Evolutionary conservation across 2,888 invertebrate species (phyloP).

Genomic region (Stenodera caucasica): DNA sequence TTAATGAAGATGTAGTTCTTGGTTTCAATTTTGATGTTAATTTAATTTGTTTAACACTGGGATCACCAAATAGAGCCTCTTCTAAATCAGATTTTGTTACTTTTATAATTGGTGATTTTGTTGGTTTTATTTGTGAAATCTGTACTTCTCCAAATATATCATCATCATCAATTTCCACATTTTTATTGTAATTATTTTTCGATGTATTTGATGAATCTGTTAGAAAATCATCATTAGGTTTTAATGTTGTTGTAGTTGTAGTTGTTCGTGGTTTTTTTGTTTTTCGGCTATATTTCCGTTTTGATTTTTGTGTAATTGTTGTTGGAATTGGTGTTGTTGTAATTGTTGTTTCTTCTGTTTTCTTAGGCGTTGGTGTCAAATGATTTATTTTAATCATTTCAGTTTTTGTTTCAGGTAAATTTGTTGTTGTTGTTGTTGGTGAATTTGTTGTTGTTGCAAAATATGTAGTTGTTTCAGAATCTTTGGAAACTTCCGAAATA

Average conservation of each 20-base stretch:
- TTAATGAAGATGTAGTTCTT: constrained; percentile 16
- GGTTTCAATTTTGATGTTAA: constrained; percentile 20
- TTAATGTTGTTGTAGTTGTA: constrained; percentile 28
- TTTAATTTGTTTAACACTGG: constrained; percentile 19
- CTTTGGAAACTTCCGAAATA: not conserved
- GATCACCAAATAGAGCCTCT: constrained; percentile 36
- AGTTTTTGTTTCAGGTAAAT: constrained; percentile 9
- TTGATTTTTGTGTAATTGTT: constrained; percentile 10
- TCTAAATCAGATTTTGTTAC: constrained; percentile 37
- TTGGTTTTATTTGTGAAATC: constrained; percentile 14
- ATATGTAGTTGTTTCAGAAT: not conserved
- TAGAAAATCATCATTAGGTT: constrained; percentile 28
- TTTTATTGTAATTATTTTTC: constrained; percentile 17
- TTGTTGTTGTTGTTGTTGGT: constrained; percentile 1
- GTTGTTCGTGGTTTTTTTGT: constrained; percentile 21
- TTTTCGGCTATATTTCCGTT: constrained; percentile 11
- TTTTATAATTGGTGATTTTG: constrained; percentile 26
- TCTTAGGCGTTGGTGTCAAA: not conserved
- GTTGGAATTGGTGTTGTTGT: constrained; percentile 20
- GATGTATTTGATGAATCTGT: constrained; percentile 24
- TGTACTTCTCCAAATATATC: constrained; percentile 44
- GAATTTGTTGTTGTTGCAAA: constrained; percentile 4
- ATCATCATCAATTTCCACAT: constrained; percentile 37
- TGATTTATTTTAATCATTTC: constrained; percentile 16
- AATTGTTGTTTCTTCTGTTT: constrained; percentile 14